Conservation (phyloP, 2,888 invertebrate species). For the Romanomermis culicivorax region DNA sequence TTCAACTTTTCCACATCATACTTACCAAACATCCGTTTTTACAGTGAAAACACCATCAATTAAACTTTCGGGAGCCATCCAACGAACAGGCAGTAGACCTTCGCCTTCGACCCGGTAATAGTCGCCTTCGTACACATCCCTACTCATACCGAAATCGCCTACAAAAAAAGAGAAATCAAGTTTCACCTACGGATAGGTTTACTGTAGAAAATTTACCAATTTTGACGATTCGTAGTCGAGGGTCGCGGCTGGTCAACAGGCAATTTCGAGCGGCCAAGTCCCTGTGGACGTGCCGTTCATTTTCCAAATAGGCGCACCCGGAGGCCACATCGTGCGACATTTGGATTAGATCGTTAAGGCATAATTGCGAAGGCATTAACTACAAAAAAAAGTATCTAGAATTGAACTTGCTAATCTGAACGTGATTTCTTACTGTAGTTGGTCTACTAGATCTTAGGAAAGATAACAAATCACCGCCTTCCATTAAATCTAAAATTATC, state of each 20-base stretch:
- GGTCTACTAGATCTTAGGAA: constrained; percentile 63
- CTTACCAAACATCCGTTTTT: constrained; percentile 77
- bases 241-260: constrained; percentile 41
- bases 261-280: constrained; percentile 91
- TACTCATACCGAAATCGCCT: constrained; percentile 71
- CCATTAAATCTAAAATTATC: constrained; percentile 90
- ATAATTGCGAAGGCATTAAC: constrained; percentile 34
- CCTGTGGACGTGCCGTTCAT: constrained; percentile 80
- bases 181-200: constrained; percentile 1
- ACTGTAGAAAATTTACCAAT: constrained; percentile 46
- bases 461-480: constrained; percentile 76
- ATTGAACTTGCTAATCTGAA: not conserved
- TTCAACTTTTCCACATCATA: not conserved
- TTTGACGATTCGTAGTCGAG: constrained; percentile 51
- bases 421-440: constrained; percentile 44
- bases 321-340: constrained; percentile 88
- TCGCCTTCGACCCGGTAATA: constrained; percentile 82
- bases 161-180: constrained; percentile 6
- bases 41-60: constrained; percentile 87
- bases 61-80: constrained; percentile 95
- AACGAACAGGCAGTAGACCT: constrained; percentile 72
- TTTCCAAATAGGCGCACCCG: constrained; percentile 83
- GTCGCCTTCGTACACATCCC: constrained; percentile 89
- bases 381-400: not conserved
- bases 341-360: constrained; percentile 57